Base-by-base conservation (phyloP, 2,797 vertebrate genomes). In the Limnodromus scolopaceus region DNA sequence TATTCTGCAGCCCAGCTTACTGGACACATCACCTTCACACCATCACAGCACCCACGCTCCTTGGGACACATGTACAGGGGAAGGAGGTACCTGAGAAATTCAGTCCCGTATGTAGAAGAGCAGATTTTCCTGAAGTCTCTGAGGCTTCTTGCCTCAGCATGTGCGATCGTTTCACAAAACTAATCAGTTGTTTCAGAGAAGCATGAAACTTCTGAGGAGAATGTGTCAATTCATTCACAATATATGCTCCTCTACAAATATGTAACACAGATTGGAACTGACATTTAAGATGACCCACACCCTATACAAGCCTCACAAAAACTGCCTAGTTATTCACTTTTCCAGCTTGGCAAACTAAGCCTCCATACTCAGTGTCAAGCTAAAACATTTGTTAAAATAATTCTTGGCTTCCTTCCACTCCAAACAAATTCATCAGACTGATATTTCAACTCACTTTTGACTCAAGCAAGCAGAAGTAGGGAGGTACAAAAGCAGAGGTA, bases 401-500 rank as follows among this genome's bases (percentile, higher is more conserved):
- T 96, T 98, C 96, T 96, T 97, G 97, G 97, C 94, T 97, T 95
- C 80, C 85, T 97, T 97, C 97, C 97, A 97, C 83, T 94, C 24
- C 84, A 92, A 96, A 96, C 95, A 95, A 97, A 86, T 95, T 96
- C 81, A 97, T 90, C 70, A 68, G 28, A 68, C 95, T 87, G 89
- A 95, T 79, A 95, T 58, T 92, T 96, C 96, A 94, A 97, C 81
- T 97, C 23, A 83, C 88, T 84, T 87, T 89, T 64, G 28, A 93
- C 65, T 69, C 49, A 83, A 95, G 85, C 19, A 65, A 54, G 86
- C 70, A 78, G 95, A 93, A 93, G 46, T 46, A 79, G 46, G 28
- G 48, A 71, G 45, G 79, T 92, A 86, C 46, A 65, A 61, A 93
- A 79, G 61, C 5, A 86, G 54, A 85, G 30, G 76, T 54, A 18